Conservation (phyloP, 2,113 vertebrate species). For the Myocastor coypus region DNA sequence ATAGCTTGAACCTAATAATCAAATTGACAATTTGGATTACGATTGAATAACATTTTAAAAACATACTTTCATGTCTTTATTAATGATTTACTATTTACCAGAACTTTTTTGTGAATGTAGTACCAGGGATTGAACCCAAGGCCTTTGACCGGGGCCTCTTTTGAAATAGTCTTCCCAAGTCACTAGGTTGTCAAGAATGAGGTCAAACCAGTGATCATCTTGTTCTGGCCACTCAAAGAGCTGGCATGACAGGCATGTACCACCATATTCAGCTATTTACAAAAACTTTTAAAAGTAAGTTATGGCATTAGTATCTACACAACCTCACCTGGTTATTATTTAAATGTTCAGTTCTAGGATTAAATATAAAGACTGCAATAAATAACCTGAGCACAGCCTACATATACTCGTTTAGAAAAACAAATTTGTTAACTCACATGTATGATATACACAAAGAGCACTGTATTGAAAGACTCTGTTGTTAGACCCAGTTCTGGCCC, state of each 20-base stretch:
- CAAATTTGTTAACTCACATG: neutral
- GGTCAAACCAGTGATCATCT: neutral
- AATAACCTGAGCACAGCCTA: neutral
- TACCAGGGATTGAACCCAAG: neutral
- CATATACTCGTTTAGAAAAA: neutral
- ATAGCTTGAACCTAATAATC: slow-evolving; percentile 19
- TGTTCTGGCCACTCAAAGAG: neutral
- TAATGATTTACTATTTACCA: neutral
- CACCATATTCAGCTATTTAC: neutral
- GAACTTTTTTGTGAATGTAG: neutral
- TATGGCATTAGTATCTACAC: neutral
- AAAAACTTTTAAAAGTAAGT: neutral
- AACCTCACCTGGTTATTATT: neutral
- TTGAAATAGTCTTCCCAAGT: neutral
- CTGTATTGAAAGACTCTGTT: neutral
- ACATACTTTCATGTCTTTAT: neutral
- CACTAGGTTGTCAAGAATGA: neutral
- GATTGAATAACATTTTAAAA: neutral
- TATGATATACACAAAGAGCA: neutral
- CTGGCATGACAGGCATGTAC: neutral
- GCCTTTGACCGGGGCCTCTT: neutral
- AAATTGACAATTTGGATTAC: neutral
- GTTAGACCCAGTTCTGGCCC: neutral
- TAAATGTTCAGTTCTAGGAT: neutral
- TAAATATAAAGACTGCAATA: neutral